A percentile compares a stretch with the other conserved stretches of the same genome.
Conservation (phyloP, 1,140 invertebrate species). For the Arctopsyche grandis region DNA sequence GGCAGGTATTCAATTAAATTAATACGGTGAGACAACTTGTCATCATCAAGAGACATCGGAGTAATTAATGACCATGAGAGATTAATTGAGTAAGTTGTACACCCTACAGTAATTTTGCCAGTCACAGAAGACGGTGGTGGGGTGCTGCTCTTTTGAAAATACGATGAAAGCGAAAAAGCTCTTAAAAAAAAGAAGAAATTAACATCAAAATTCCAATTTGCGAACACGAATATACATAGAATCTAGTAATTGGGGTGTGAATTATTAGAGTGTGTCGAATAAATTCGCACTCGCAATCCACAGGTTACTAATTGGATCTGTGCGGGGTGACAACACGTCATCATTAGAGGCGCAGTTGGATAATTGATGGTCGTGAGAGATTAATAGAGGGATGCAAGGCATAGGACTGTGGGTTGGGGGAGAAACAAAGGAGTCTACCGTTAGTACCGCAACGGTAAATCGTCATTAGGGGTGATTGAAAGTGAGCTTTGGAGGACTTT, state of each 20-base stretch:
- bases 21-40: slow-evolving; percentile 29
- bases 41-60: slow-evolving; percentile 14
- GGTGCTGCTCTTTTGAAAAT: no score
- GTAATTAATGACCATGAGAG: slow-evolving; percentile 28
- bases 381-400: slow-evolving; percentile 14
- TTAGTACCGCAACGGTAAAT: not conserved
- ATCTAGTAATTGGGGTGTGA: not conserved
- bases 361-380: slow-evolving; percentile 30
- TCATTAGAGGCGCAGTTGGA: slow-evolving; percentile 15
- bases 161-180: no score
- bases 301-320: slow-evolving; percentile 30
- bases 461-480: not conserved
- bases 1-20: slow-evolving; percentile 27
- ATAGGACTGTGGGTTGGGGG: not conserved
- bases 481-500: not conserved
- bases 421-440: not conserved
- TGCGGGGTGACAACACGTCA: slow-evolving; percentile 6
- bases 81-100: slow-evolving; percentile 14
- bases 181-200: no score
- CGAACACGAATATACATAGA: not conserved
- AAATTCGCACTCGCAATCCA: slow-evolving; percentile 25
- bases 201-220: not conserved
- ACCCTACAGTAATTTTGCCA: slow-evolving; percentile 4
- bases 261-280: slow-evolving; percentile 2
- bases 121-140: no score